Evolutionary conservation across 2,888 invertebrate genomes (phyloP).

Genomic region (Eugnorisma glareosa): DNA sequence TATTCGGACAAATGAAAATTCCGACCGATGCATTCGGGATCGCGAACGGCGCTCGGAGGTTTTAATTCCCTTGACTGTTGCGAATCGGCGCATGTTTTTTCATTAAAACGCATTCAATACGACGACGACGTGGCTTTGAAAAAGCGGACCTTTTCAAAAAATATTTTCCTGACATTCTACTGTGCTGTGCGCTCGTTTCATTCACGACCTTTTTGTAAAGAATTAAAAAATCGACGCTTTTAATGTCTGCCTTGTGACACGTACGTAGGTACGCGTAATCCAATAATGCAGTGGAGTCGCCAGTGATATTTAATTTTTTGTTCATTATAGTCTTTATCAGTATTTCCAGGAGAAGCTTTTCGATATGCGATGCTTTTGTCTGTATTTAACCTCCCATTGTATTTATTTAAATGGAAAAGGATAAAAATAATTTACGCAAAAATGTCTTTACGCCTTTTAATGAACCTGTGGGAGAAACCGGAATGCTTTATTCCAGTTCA

Average conservation of each 20-base stretch:
- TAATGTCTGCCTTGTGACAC: conserved; percentile 65
- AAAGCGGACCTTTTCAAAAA: conserved; percentile 89
- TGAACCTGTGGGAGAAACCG: background rate
- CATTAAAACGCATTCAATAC: conserved; percentile 91
- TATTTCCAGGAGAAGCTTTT: conserved; percentile 2
- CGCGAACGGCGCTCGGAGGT: conserved; percentile 83
- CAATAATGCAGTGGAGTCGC: conserved; percentile 46
- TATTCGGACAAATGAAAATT: conserved; percentile 89
- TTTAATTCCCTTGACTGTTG: conserved; percentile 90
- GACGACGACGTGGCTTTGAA: conserved; percentile 89
- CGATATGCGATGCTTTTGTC: background rate
- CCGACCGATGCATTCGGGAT: conserved; percentile 83
- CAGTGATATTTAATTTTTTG: conserved; percentile 13
- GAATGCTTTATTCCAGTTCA: background rate
- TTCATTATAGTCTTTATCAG: conserved; percentile 28
- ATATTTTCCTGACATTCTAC: conserved; percentile 87
- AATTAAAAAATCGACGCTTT: conserved; percentile 77
- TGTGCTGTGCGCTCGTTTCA: conserved; percentile 80
- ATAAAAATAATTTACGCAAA: background rate
- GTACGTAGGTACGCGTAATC: conserved; percentile 49
- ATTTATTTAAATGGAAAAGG: background rate
- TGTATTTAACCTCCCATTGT: background rate
- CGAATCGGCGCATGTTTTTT: conserved; percentile 91
- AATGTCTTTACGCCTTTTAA: background rate
- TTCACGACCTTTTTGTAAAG: conserved; percentile 80